phyloP scores from a whole-genome alignment of 2,797 vertebrate genomes.

The Chiloscyllium punctatum region DNA sequence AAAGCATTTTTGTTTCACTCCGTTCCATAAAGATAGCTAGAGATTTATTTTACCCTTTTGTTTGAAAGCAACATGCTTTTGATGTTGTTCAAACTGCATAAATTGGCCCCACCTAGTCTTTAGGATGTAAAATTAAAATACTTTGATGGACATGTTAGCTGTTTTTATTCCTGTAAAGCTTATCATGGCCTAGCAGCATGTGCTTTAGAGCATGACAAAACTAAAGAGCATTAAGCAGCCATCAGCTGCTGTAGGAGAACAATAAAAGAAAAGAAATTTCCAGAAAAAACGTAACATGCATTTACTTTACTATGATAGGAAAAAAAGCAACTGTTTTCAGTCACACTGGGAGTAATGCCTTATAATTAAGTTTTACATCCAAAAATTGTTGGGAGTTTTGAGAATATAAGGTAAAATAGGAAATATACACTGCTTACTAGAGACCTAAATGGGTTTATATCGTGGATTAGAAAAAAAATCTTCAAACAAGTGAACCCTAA shows the following conservation, averaged over 20 bases:
- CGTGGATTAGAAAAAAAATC: neutral
- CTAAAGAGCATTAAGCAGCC: slow-evolving; percentile 99
- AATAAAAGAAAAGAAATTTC: slow-evolving; percentile 87
- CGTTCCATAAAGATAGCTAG: slow-evolving; percentile 99
- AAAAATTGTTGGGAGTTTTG: neutral
- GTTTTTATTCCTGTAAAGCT: slow-evolving; percentile 73
- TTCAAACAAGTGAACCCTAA: neutral
- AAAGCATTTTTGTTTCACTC: slow-evolving; percentile 99
- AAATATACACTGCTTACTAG: neutral
- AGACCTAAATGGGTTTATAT: neutral
- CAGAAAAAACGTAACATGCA: slow-evolving; percentile 81
- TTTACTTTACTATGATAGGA: slow-evolving; percentile 60
- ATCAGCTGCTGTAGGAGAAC: slow-evolving; percentile 91
- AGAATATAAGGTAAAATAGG: neutral
- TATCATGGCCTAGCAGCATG: slow-evolving; percentile 92
- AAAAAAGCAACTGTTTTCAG: slow-evolving; percentile 9
- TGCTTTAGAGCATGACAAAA: slow-evolving; percentile 91
- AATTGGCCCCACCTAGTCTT: slow-evolving; percentile 95
- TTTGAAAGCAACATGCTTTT: slow-evolving; percentile 88
- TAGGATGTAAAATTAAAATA: slow-evolving; percentile 85
- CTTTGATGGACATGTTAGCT: slow-evolving; percentile 79
- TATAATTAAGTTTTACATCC: neutral
- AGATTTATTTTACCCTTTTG: slow-evolving; percentile 91
- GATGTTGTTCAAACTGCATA: slow-evolving; percentile 85
- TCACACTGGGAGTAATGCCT: neutral